phyloP scores from a whole-genome alignment of 2,797 vertebrate species.

The Cheirogaleus major region DNA sequence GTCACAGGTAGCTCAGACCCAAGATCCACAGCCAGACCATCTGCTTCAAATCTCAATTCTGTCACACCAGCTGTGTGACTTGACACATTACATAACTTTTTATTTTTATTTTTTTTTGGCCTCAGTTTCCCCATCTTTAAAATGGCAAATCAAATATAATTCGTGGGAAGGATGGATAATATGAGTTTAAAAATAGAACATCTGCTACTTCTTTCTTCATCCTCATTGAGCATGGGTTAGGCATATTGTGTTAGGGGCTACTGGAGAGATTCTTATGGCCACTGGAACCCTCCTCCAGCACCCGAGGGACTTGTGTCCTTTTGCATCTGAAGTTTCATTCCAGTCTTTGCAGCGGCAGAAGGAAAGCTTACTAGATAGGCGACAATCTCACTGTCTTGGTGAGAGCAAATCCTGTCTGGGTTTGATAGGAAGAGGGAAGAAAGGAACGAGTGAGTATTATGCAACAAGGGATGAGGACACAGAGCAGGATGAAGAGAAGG shows the following conservation, averaged over 20 bases:
- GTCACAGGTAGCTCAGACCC: background rate
- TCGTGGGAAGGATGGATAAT: background rate
- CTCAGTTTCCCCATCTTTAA: background rate
- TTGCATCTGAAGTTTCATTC: background rate
- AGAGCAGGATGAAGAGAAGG: background rate
- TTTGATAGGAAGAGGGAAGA: slow-evolving; percentile 2
- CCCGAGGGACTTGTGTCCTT: background rate
- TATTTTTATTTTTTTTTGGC: background rate
- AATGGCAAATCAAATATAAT: background rate
- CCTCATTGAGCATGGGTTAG: background rate
- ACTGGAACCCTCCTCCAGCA: background rate
- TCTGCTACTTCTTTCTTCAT: background rate
- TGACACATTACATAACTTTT: background rate
- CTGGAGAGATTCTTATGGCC: background rate
- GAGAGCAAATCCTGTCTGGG: background rate
- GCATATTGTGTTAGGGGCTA: background rate
- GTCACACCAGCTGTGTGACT: background rate
- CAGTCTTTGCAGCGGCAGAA: background rate
- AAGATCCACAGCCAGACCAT: background rate
- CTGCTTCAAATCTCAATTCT: background rate
- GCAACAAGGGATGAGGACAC: background rate
- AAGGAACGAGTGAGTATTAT: background rate
- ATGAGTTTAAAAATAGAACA: background rate
- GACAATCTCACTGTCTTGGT: background rate
- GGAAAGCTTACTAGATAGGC: background rate